Conservation (phyloP, 2,797 vertebrate genomes). For the Dryobates pubescens region DNA sequence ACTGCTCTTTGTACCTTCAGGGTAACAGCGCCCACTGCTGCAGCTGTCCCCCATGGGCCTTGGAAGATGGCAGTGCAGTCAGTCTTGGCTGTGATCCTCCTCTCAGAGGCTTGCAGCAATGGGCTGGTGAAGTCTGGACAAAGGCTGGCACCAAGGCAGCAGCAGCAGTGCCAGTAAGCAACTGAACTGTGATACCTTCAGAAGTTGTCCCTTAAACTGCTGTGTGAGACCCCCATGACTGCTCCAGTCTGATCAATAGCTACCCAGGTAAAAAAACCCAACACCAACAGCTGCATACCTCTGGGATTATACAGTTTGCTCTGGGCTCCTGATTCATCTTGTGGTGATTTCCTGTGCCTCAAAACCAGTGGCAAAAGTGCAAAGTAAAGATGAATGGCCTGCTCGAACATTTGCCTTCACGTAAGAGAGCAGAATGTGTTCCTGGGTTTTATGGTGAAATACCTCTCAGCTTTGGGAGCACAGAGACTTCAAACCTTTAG, state of each 20-base stretch:
- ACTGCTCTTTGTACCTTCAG: not conserved
- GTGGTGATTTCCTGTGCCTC: not conserved
- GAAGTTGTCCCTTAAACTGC: not conserved
- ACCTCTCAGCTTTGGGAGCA: not conserved
- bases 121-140: not conserved
- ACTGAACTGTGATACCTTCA: not conserved
- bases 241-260: not conserved
- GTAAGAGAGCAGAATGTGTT: not conserved
- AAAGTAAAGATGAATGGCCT: not conserved
- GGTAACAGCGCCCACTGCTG: not conserved
- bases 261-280: not conserved
- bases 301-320: not conserved
- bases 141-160: not conserved
- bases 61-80: not conserved
- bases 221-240: not conserved
- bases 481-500: not conserved
- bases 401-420: not conserved
- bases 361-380: not conserved
- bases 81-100: not conserved
- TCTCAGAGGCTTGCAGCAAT: not conserved
- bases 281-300: not conserved
- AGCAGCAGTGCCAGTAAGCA: not conserved
- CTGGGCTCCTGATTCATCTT: not conserved
- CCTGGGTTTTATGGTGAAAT: not conserved
- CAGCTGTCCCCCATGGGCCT: not conserved